Evolutionary conservation across 2,888 invertebrate species (phyloP).

Genomic region (Aspidiotus rigidus): DNA sequence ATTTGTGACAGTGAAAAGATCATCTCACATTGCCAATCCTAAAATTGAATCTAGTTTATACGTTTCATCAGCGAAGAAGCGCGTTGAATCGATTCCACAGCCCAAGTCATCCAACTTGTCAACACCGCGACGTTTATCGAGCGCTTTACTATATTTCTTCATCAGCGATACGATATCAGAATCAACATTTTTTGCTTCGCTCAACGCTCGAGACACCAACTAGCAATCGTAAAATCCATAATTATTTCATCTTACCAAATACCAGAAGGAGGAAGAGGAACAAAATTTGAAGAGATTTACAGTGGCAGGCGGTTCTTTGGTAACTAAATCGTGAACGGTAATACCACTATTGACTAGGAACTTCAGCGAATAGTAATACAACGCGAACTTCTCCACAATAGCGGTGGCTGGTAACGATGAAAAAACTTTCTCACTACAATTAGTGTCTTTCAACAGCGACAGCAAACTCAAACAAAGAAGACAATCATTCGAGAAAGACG

Average conservation of each 20-base stretch:
- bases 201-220: conserved; percentile 13
- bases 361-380: conserved; percentile 23
- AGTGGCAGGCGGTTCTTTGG: conserved; percentile 2
- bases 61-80: conserved; percentile 27
- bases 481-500: conserved; percentile 16
- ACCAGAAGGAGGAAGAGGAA: background rate
- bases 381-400: conserved; percentile 23
- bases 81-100: conserved; percentile 27
- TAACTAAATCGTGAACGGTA: conserved; percentile 1
- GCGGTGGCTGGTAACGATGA: conserved; percentile 13
- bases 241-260: background rate
- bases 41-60: conserved; percentile 28
- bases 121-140: conserved; percentile 19
- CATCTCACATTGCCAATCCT: conserved; percentile 22
- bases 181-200: background rate
- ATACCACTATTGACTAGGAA: background rate
- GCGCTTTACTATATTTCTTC: conserved; percentile 11
- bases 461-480: conserved; percentile 5
- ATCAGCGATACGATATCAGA: conserved; percentile 5
- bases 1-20: background rate
- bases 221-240: conserved; percentile 6
- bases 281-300: background rate
- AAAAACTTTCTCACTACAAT: conserved; percentile 23
- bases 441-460: conserved; percentile 10
- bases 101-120: conserved; percentile 18